These are phyloP conservation scores for Zosterops pallidus DNA, from an alignment of 2,113 vertebrate species.

Conservation along the genomic window DNA sequence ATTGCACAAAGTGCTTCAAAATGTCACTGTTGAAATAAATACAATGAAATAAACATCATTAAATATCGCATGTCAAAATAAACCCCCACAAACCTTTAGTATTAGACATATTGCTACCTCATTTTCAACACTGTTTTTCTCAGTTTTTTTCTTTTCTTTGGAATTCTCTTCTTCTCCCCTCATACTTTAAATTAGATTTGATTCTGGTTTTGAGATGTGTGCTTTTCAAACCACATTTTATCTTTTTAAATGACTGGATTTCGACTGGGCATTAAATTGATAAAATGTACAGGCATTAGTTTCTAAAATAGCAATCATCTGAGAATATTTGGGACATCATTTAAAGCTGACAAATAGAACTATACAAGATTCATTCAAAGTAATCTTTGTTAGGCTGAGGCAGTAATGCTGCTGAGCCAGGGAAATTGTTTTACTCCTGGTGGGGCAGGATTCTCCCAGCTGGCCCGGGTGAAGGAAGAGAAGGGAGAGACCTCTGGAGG, in stretches of 20 bases:
- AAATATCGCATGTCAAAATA: neutral
- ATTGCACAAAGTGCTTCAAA: neutral
- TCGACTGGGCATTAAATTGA: neutral
- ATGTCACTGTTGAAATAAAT: neutral
- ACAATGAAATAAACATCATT: neutral
- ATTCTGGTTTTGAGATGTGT: neutral
- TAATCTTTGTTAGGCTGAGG: neutral
- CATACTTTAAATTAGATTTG: neutral
- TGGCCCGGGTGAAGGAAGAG: neutral
- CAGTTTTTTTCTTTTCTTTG: neutral
- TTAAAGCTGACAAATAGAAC: neutral
- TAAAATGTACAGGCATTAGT: neutral
- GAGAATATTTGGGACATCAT: neutral
- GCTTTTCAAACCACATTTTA: neutral
- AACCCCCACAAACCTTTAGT: neutral
- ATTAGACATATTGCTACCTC: neutral
- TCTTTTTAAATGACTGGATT: neutral
- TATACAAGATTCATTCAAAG: fast-evolving
- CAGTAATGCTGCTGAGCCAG: neutral
- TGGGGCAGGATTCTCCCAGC: neutral
- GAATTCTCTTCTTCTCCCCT: neutral
- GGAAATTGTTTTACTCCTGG: neutral
- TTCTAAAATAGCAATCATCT: neutral
- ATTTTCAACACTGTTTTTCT: neutral
- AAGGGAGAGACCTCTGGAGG: neutral